Conservation (phyloP, 2,113 vertebrate species). For the Nipponia nippon region DNA sequence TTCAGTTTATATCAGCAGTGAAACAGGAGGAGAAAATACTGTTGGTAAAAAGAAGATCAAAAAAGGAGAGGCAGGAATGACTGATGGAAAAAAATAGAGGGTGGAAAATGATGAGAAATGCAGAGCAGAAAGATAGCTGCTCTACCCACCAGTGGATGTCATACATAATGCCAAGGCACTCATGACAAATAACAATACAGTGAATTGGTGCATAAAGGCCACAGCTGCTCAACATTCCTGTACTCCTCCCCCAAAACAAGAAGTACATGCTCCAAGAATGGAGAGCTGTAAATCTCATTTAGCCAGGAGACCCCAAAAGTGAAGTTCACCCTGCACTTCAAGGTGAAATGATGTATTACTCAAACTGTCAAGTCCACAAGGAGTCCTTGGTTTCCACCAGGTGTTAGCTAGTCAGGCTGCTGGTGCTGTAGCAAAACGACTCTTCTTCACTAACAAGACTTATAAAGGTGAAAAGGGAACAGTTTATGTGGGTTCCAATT, state of each 20-base stretch:
- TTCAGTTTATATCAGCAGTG: not conserved
- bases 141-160: not conserved
- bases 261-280: not conserved
- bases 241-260: not conserved
- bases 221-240: not conserved
- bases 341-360: not conserved
- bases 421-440: not conserved
- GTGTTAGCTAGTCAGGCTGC: not conserved
- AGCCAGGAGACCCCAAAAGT: not conserved
- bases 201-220: not conserved
- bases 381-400: not conserved
- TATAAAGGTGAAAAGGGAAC: not conserved
- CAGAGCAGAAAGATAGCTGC: not conserved
- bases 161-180: not conserved
- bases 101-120: not conserved
- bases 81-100: not conserved
- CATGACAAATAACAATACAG: not conserved
- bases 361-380: not conserved
- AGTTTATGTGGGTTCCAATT: not conserved
- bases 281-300: not conserved
- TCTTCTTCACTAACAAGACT: not conserved
- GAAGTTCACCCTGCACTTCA: not conserved
- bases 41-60: not conserved
- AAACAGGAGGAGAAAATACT: not conserved
- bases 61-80: not conserved